Conservation (phyloP, 2,797 vertebrate genomes). For the Chrysocyon brachyurus region DNA sequence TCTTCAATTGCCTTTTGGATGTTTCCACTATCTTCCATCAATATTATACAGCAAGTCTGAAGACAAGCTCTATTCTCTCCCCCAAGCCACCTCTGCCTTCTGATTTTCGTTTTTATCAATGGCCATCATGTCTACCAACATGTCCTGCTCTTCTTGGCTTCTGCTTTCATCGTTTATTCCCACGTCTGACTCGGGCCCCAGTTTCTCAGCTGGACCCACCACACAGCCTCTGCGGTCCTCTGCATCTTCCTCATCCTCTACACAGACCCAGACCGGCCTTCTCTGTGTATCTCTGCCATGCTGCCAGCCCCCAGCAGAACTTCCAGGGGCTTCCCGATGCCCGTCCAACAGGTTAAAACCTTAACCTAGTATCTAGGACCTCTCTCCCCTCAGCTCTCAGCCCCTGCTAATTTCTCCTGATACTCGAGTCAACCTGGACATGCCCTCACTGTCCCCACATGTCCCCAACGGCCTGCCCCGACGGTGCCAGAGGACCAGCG, state of each 20-base stretch:
- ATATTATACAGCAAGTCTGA: neutral
- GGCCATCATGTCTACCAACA: neutral
- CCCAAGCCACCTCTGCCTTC: neutral
- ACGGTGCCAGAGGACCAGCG: neutral
- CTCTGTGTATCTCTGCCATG: no score
- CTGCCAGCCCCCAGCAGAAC: no score
- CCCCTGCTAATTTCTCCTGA: neutral
- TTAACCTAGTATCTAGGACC: neutral
- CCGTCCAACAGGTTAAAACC: neutral
- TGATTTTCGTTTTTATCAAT: neutral
- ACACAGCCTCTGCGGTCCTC: rapidly evolving
- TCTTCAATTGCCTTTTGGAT: neutral
- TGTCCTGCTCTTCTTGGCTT: neutral
- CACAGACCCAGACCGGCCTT: rapidly evolving
- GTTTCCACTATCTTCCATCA: neutral
- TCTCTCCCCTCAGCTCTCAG: neutral
- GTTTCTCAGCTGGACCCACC: neutral
- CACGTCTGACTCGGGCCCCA: rapidly evolving
- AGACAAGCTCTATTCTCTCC: neutral
- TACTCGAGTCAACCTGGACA: neutral
- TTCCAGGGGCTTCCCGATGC: neutral
- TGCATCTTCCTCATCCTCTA: neutral
- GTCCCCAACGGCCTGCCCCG: rapidly evolving
- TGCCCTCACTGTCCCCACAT: neutral
- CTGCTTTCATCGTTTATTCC: neutral